Evolutionary conservation across 1,140 invertebrate species (phyloP), one percentile per base, ranked within the genome.

Genomic region (Amyelois transitella): DNA sequence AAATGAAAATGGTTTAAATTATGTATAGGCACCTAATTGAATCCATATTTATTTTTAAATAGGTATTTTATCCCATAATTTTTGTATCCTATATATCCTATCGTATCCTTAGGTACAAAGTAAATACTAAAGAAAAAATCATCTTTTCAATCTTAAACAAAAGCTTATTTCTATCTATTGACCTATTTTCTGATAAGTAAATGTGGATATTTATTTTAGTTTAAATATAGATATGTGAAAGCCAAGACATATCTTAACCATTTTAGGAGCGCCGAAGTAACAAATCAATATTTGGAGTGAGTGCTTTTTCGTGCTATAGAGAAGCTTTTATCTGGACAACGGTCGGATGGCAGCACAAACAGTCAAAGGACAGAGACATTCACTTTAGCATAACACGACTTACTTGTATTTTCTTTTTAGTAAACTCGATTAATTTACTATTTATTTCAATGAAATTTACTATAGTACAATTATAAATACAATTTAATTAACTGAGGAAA

Each of bases 321-420:
- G 81, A 83, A 88, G 79, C 84, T 88, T 88, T 88, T 88, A 88
- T 88, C 82, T 86, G 84, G 84, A 86, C 84, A 86, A 77, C 76
- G 83, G 81, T 73, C 80, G 81, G 66, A 66, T 74, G 71, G 66
- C 70, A 78, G 65, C 67, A 79, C 82, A 88, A 86, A 87, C 84
- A 87, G 75, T 74, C 76, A 73, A 69, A 75, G 64, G 75, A 82
- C 77, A 72, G 73, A 77, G 73, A 86, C 78, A 85, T 83, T 81
- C 79, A 77, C 77, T 83, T 78, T 77, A 83, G 79, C 71, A 77
- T 77, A 81, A 78, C 14, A 51, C 45, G 45, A 14, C 20, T 48
- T 56, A 38, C 32, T 25, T 19, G 8, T 18, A 14, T 18, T 51
- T 22, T 49, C 2, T 20, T 49, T 17, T 49, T 22, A 49, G 47